Conservation (phyloP, 1,140 invertebrate species). For the Lepidostoma basale region DNA sequence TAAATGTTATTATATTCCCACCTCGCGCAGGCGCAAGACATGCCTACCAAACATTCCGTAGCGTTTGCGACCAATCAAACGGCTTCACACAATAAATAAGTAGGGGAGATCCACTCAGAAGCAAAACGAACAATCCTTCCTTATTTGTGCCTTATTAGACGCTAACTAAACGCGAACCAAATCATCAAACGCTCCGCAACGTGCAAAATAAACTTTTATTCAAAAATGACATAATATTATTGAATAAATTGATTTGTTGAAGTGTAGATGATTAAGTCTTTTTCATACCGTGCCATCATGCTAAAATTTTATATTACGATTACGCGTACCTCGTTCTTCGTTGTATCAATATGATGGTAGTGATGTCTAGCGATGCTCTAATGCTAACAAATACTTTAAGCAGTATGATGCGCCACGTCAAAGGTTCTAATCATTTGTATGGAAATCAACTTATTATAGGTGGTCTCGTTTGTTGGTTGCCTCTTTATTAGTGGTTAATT, state of each 20-base stretch:
- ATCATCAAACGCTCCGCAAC: background rate
- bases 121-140: conserved; percentile 26
- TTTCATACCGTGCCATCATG: background rate
- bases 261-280: background rate
- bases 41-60: conserved; percentile 39
- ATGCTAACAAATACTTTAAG: too few species aligned
- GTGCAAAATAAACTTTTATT: background rate
- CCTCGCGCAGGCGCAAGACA: conserved; percentile 27
- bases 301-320: background rate
- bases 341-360: background rate
- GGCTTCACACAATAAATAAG: conserved; percentile 2
- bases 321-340: too few species aligned
- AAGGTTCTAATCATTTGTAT: too few species aligned
- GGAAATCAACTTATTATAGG: too few species aligned
- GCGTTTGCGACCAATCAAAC: conserved; percentile 33
- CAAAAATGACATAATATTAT: background rate
- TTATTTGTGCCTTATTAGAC: conserved; percentile 26
- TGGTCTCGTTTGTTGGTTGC: too few species aligned
- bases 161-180: conserved; percentile 12
- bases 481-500: too few species aligned
- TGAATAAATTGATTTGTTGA: background rate
- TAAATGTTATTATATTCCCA: conserved; percentile 33
- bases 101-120: conserved; percentile 28
- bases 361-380: conserved; percentile 10
- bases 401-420: too few species aligned